Evolutionary conservation across 2,888 invertebrate genomes (phyloP), one percentile per base, ranked within the genome.

Genomic region (Leucozona laternaria): DNA sequence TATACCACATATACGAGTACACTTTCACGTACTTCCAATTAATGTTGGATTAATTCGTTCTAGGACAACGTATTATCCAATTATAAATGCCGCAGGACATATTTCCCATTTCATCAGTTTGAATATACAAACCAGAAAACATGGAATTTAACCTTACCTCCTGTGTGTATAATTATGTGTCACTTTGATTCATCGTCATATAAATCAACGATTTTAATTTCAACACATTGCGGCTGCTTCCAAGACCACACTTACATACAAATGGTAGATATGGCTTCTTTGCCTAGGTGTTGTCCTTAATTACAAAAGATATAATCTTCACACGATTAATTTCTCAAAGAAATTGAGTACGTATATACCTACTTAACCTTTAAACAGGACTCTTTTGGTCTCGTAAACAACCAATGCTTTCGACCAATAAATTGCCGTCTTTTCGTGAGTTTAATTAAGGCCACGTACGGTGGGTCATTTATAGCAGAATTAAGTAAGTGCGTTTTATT

Each of bases 121-220:
- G 11, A 22, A 10, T 15, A 1, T 7, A 7, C 34, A 31, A 37
- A 53, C 68, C 53, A 37, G 22, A 68, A 68, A 68, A 53, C 58
- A 48, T 34, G 68, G 22, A 64, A 77, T 77, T 71, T 72, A 77
- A 50, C 57, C 40, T 40, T 64, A 72, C 64, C 66, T 50, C 31
- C 71, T 58, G 64, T 40, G 76, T 58, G 64, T 60, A 20, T 75
- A 81, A 81, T 81, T 81, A 81, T 58, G 81, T 81, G 81, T 77
- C 81, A 81, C 77, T 76, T 71, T 55, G 70, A 77, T 64, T 81
- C 76, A 76, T 62, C 40, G 76, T 64, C 25, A 50, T 62, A 76
- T 81, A 76, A 76, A 81, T 81, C 81, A 81, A 57, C 34, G 45
- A 40, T 50, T 77, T 77, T 43, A 37, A 60, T 37, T 60, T 60